A percentile compares a stretch with the other conserved stretches of the same genome.
These are phyloP conservation scores for Tinea pellionella DNA, from an alignment of 2,888 invertebrate genomes.

Conservation along the genomic window DNA sequence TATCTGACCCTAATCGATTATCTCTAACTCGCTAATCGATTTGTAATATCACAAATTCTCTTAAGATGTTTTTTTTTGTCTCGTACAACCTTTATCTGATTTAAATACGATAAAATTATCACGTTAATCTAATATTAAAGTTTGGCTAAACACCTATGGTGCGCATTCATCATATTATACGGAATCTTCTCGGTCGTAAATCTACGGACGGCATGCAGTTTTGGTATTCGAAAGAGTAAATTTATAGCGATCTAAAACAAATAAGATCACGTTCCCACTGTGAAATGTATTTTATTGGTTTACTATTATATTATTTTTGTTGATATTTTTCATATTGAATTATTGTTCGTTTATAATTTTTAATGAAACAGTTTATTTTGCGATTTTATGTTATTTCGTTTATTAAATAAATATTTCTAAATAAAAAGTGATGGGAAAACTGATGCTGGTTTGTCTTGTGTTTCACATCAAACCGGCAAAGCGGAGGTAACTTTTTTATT, in stretches of 20 bases:
- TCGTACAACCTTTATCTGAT: not conserved
- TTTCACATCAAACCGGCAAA: no score
- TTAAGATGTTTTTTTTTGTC: not conserved
- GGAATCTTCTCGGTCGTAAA: constrained; percentile 43
- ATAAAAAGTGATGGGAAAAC: no score
- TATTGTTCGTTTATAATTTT: no score
- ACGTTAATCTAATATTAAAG: constrained; percentile 28
- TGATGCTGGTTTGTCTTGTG: no score
- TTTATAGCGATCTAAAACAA: constrained; percentile 52
- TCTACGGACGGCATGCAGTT: constrained; percentile 43
- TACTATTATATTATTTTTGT: no score
- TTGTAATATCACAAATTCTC: not conserved
- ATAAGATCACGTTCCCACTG: constrained; percentile 48
- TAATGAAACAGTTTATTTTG: no score
- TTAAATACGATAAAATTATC: constrained; percentile 6
- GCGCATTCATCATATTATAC: constrained; percentile 37
- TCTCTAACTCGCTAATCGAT: not conserved
- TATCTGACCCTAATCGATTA: not conserved
- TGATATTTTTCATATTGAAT: no score
- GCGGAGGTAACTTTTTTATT: no score
- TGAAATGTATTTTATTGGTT: constrained; percentile 19
- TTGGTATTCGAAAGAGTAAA: constrained; percentile 38
- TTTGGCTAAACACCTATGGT: constrained; percentile 26
- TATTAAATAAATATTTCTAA: no score
- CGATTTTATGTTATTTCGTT: no score